Evolutionary conservation across 2,797 vertebrate genomes (phyloP).

Genomic region (Periophthalmus magnuspinnatus): DNA sequence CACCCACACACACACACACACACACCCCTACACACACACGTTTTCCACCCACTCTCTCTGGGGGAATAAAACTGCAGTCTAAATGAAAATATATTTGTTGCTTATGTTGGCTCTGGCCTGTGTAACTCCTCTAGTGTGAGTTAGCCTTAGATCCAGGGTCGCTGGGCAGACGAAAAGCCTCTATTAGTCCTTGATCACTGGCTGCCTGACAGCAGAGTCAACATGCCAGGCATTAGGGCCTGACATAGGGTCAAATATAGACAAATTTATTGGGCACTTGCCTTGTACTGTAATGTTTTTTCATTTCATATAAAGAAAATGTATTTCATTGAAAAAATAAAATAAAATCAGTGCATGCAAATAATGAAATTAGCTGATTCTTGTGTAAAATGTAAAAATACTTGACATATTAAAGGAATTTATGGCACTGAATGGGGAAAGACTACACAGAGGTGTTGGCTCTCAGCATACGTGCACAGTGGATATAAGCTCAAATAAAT

Average conservation of each 20-base stretch:
- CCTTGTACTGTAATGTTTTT: constrained; percentile 13
- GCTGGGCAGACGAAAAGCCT: constrained; percentile 68
- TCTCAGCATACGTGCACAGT: too few relatives aligned
- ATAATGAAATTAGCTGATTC: too few relatives aligned
- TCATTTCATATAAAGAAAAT: not conserved
- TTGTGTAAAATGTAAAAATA: too few relatives aligned
- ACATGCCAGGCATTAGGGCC: constrained; percentile 66
- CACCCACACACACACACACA: constrained; percentile 13
- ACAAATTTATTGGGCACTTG: constrained; percentile 68
- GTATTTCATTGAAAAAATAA: not conserved
- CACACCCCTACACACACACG: too few relatives aligned
- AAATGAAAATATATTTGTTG: constrained; percentile 77
- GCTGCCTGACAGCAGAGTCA: constrained; percentile 71
- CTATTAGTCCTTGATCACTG: constrained; percentile 75
- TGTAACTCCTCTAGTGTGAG: constrained; percentile 59
- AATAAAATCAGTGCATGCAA: too few relatives aligned
- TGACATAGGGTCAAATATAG: constrained; percentile 73
- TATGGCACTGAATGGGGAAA: too few relatives aligned
- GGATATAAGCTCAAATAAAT: too few relatives aligned
- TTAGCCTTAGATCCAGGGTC: constrained; percentile 55
- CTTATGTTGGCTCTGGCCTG: constrained; percentile 63
- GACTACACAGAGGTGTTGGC: too few relatives aligned
- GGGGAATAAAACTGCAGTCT: constrained; percentile 61
- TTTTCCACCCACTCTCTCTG: constrained; percentile 30
- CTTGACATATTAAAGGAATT: too few relatives aligned